phyloP scores from a whole-genome alignment of 2,888 invertebrate genomes.

The Drosophila kokeensis region DNA sequence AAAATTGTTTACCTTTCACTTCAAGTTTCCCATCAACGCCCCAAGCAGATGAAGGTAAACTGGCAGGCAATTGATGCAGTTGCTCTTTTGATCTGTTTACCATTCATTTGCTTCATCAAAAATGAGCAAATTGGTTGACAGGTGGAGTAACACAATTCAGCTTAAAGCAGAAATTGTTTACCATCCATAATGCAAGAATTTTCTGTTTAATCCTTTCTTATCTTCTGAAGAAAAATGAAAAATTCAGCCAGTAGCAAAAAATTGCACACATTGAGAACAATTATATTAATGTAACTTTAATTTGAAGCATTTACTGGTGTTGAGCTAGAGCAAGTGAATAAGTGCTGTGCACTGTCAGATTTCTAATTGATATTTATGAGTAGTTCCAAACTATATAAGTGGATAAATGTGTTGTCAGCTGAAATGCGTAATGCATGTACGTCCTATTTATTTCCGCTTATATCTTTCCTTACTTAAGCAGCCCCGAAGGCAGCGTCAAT shows the following conservation, averaged over 20 bases:
- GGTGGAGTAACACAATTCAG: neutral
- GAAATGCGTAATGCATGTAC: constrained; percentile 9
- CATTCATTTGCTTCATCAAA: constrained; percentile 25
- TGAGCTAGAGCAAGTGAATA: neutral
- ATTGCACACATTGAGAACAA: neutral
- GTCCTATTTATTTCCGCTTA: neutral
- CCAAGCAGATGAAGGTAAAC: constrained; percentile 4
- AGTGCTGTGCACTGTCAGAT: neutral
- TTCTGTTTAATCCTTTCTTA: neutral
- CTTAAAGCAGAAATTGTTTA: constrained; percentile 1
- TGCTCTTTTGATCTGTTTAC: constrained; percentile 67
- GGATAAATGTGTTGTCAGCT: constrained; percentile 18
- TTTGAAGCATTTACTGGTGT: neutral
- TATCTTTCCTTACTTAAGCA: neutral
- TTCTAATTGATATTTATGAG: constrained; percentile 7
- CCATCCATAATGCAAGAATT: neutral
- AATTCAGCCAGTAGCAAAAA: neutral
- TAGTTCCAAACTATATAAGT: constrained; percentile 10
- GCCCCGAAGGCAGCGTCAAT: neutral
- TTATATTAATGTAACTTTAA: constrained; percentile 1
- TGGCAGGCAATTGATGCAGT: constrained; percentile 49
- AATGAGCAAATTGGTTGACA: constrained; percentile 4
- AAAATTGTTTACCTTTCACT: constrained; percentile 42
- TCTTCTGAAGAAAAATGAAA: neutral
- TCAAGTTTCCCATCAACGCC: constrained; percentile 31